These are phyloP conservation scores for Boloria selene DNA, from an alignment of 2,888 invertebrate genomes.

Conservation along the genomic window DNA sequence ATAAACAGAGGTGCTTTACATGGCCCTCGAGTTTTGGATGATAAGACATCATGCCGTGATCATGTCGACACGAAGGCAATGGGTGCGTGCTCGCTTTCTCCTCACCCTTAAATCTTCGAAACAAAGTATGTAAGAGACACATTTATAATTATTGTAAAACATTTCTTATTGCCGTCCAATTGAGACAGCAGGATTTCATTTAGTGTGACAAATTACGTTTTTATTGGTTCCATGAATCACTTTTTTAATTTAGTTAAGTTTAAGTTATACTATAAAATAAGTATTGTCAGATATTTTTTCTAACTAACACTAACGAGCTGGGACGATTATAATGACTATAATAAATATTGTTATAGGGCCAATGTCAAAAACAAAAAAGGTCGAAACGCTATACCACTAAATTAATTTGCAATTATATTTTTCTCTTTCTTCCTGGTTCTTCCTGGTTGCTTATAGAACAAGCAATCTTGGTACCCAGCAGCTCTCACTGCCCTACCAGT, in stretches of 20 bases:
- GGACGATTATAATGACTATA: no score
- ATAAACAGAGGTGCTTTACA: constrained; percentile 70
- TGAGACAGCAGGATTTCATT: constrained; percentile 11
- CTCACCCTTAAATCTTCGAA: constrained; percentile 23
- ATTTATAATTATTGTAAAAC: constrained; percentile 39
- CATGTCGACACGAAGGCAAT: constrained; percentile 63
- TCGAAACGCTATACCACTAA: no score
- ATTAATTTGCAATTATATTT: no score
- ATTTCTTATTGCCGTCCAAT: constrained; percentile 21
- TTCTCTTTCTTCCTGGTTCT: no score
- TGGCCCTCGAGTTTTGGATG: constrained; percentile 68
- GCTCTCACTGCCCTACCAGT: not conserved
- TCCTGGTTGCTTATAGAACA: not conserved
- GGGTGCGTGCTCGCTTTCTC: constrained; percentile 47
- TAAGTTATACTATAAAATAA: not conserved
- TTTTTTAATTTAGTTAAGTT: not conserved
- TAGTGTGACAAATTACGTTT: constrained; percentile 24
- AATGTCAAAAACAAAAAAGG: no score
- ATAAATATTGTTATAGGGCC: no score
- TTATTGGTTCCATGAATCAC: constrained; percentile 24
- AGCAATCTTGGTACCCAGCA: not conserved
- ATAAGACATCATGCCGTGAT: constrained; percentile 67
- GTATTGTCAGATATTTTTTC: not conserved
- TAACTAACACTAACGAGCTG: no score
- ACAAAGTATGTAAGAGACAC: constrained; percentile 32